Conservation (phyloP, 2,888 invertebrate species). For the Alloscopus bannaensis region DNA sequence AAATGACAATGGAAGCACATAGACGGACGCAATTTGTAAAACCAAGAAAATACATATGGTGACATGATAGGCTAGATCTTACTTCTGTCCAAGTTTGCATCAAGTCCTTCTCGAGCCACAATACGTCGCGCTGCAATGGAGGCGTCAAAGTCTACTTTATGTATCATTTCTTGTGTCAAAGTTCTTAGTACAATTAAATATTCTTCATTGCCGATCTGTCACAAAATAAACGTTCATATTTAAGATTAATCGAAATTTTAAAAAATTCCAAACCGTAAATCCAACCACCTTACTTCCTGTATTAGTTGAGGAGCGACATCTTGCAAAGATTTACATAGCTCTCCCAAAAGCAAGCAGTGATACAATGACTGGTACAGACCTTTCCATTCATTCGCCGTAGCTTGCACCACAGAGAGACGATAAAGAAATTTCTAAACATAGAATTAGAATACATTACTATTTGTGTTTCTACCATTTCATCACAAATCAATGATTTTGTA, state of each 20-base stretch:
- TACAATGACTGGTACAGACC: slow-evolving; percentile 83
- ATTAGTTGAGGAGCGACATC: slow-evolving; percentile 78
- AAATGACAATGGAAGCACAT: no score
- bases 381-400: slow-evolving; percentile 83
- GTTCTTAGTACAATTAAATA: slow-evolving; percentile 75
- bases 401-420: slow-evolving; percentile 81
- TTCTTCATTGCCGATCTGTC: slow-evolving; percentile 23
- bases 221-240: neutral
- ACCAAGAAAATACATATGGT: slow-evolving; percentile 70
- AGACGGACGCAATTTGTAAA: neutral
- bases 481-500: neutral
- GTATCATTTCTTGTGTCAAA: slow-evolving; percentile 83
- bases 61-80: no score
- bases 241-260: neutral
- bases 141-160: slow-evolving; percentile 84
- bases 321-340: slow-evolving; percentile 79
- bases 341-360: slow-evolving; percentile 82
- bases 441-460: neutral
- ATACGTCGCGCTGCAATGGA: slow-evolving; percentile 82
- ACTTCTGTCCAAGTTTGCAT: slow-evolving; percentile 86
- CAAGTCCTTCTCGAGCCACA: slow-evolving; percentile 85
- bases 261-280: neutral
- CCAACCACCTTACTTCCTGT: slow-evolving; percentile 75
- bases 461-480: neutral
- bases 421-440: slow-evolving; percentile 79